phyloP scores from a whole-genome alignment of 2,113 vertebrate genomes.

The Piaya cayana region DNA sequence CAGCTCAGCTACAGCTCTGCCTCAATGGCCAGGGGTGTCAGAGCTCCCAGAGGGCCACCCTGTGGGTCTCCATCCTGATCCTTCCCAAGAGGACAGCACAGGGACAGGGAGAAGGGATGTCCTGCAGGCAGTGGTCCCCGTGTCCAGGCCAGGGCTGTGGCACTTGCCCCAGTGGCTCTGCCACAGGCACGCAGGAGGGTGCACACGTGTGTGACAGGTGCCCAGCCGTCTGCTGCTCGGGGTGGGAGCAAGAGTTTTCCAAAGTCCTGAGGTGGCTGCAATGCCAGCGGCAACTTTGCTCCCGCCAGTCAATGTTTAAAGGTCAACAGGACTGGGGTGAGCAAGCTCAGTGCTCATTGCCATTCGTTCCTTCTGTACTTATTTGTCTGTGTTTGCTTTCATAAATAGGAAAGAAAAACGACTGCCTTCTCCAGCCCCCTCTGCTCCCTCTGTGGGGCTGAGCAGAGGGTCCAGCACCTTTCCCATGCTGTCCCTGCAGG shows the following conservation, averaged over 20 bases:
- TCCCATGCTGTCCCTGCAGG: rapidly evolving
- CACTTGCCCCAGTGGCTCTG: rapidly evolving
- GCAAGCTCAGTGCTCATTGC: rapidly evolving
- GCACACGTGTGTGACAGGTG: rapidly evolving
- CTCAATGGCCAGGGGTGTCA: rapidly evolving
- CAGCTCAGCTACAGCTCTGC: background rate
- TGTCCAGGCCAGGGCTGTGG: background rate
- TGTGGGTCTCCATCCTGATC: background rate
- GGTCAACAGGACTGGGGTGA: background rate
- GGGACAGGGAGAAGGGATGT: background rate
- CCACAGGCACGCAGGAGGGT: rapidly evolving
- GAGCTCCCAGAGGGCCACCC: background rate
- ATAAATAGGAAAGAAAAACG: background rate
- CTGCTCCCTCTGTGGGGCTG: background rate
- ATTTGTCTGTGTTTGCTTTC: background rate
- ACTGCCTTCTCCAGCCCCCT: rapidly evolving
- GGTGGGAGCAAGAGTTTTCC: background rate
- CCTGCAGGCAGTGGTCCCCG: background rate
- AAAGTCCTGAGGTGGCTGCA: background rate
- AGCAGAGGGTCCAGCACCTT: too few relatives aligned
- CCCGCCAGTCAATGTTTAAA: background rate
- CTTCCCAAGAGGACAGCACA: background rate
- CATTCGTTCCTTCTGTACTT: background rate
- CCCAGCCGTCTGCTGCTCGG: rapidly evolving
- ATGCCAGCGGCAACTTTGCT: background rate